A percentile compares a stretch with the other conserved stretches of the same genome.
phyloP scores from a whole-genome alignment of 2,888 invertebrate species.

The Thelaira solivaga region DNA sequence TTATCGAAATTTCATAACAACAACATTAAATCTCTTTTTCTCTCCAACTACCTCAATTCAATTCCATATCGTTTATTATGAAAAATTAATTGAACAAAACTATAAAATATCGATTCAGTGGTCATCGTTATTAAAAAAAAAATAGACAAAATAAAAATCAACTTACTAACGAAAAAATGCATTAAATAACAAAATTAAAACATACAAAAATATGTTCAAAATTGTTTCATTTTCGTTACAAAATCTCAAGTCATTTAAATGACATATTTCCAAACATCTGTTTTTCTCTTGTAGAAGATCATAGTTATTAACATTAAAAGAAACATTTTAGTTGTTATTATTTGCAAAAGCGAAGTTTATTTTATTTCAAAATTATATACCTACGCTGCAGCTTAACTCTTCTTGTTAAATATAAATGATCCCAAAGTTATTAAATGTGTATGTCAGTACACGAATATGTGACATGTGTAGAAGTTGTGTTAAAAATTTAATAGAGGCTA shows the following conservation, averaged over 20 bases:
- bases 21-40: slow-evolving; percentile 49
- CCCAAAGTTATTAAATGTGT: no score
- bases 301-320: slow-evolving; percentile 55
- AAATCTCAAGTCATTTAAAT: slow-evolving; percentile 47
- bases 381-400: no score
- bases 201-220: slow-evolving; percentile 9
- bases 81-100: slow-evolving; percentile 55
- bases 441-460: no score
- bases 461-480: no score
- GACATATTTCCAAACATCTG: slow-evolving; percentile 58
- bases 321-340: slow-evolving; percentile 37
- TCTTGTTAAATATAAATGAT: no score
- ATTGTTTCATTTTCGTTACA: slow-evolving; percentile 46
- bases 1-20: slow-evolving; percentile 75
- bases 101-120: slow-evolving; percentile 77
- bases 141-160: slow-evolving; percentile 19
- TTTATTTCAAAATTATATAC: background rate
- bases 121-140: slow-evolving; percentile 73
- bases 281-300: slow-evolving; percentile 59
- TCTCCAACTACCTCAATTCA: slow-evolving; percentile 33
- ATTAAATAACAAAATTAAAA: slow-evolving; percentile 1
- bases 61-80: slow-evolving; percentile 62
- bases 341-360: background rate
- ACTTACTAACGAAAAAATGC: slow-evolving; percentile 30
- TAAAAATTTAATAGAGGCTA: no score